Base-by-base conservation (phyloP, 2,113 vertebrate species). In the Equus quagga region DNA sequence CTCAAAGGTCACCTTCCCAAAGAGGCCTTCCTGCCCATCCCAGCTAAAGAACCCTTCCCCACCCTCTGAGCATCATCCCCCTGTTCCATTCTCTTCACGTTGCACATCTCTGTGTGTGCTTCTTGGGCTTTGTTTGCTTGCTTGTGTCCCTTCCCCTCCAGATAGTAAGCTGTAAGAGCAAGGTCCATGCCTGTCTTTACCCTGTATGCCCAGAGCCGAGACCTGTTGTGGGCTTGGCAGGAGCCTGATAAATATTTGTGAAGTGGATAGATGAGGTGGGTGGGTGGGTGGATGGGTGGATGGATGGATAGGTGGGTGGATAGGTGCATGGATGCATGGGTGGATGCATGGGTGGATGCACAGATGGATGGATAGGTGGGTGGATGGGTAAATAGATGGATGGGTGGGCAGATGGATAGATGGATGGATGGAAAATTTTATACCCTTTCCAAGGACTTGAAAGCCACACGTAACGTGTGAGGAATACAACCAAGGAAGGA, bases 371-470 rank as follows among this genome's bases (percentile, higher is more conserved):
- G 91, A 5, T 46, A 21, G 24, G 23, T 49, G 8, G n/a, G 2
- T 84, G 7, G 4, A 1, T 79, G 62, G 41, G 5, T 87, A 51
- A 49, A 14, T 56, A 8, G 54, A 0, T 51, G 51, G 17, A 24
- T 73, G 9, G 14, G 6, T 13, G 12, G 17, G 8, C 51, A 0
- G 3, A 3, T 36, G 36, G 12, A 1, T 79, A 8, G 18, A 13
- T 51, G 2, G 5, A 3, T 49, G 12, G 60, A 5, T 64, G 19
- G 51, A 18, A 60, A n/a, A 56, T 9, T 54, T 70, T 82, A 56
- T 44, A 49, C 17, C 13, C 17, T 89, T 93, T 86, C 24, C 31
- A 49, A 85, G 54, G 78, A 69, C 85, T 56, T 82, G 67, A 70
- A 94, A 95, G 69, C 24, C 41, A 69, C 24, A 31, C 5, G 6